A percentile compares a stretch with the other conserved stretches of the same genome.
Evolutionary conservation across 2,113 vertebrate genomes (phyloP).

Genomic region (Clarias macrocephalus): DNA sequence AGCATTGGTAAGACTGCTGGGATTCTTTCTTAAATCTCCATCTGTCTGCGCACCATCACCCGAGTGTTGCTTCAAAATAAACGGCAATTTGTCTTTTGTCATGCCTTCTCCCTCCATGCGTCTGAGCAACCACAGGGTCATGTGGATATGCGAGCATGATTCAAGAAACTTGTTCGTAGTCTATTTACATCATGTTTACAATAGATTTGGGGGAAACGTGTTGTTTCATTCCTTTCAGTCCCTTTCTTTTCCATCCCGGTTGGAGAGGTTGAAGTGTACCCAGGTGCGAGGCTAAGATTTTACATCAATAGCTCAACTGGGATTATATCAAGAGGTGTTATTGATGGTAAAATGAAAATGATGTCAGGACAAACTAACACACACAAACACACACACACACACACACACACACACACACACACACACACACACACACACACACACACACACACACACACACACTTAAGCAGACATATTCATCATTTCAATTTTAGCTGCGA

Average conservation of each 20-base stretch:
- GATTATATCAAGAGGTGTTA: background rate
- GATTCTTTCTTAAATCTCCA: constrained; percentile 10
- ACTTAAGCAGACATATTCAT: background rate
- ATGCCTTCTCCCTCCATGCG: background rate
- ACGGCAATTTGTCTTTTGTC: background rate
- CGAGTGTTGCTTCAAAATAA: background rate
- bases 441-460: background rate
- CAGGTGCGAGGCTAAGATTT: background rate
- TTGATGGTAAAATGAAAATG: background rate
- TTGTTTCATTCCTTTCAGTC: background rate
- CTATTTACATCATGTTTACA: background rate
- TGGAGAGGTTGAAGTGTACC: constrained; percentile 1
- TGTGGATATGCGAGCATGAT: too few relatives aligned
- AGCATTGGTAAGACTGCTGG: background rate
- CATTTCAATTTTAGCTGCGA: background rate
- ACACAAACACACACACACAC: background rate
- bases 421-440: background rate
- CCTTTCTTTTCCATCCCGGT: background rate
- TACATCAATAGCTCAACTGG: background rate
- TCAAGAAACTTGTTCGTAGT: background rate
- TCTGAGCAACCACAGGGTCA: background rate
- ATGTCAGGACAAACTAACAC: background rate
- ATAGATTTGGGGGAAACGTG: background rate
- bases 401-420: background rate
- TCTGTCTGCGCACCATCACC: constrained; percentile 1